Evolutionary conservation across 2,888 invertebrate species (phyloP).

Genomic region (Melanargia galathea): DNA sequence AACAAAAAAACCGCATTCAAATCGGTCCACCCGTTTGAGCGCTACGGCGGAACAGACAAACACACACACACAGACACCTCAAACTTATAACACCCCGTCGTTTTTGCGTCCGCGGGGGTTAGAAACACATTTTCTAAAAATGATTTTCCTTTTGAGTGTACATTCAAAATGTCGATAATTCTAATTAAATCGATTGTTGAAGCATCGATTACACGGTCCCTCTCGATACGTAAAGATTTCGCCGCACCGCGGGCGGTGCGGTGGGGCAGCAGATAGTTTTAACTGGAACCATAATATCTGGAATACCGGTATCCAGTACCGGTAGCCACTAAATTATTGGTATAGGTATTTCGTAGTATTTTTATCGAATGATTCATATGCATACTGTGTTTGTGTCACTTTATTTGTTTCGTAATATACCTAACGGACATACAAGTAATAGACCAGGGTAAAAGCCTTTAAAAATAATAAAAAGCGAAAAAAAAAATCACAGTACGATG

Average conservation of each 20-base stretch:
- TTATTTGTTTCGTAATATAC: background rate
- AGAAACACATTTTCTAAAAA: background rate
- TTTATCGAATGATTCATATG: conserved; percentile 13
- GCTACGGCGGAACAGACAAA: too few relatives aligned
- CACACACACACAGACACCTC: too few relatives aligned
- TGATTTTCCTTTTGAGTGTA: conserved; percentile 46
- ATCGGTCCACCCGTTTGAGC: too few relatives aligned
- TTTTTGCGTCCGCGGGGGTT: too few relatives aligned
- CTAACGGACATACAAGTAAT: too few relatives aligned
- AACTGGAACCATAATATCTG: conserved; percentile 43
- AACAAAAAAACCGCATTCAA: too few relatives aligned
- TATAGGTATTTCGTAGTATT: conserved; percentile 29
- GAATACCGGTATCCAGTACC: conserved; percentile 53
- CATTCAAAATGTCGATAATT: conserved; percentile 69
- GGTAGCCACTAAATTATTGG: conserved; percentile 51
- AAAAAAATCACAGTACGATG: too few relatives aligned
- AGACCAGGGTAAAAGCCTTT: too few relatives aligned
- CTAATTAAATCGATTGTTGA: conserved; percentile 78
- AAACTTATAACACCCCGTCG: too few relatives aligned
- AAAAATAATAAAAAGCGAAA: too few relatives aligned
- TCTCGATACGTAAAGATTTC: conserved; percentile 64
- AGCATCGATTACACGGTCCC: conserved; percentile 70
- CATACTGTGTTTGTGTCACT: background rate
- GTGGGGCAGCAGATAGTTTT: conserved; percentile 35
- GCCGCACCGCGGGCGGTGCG: conserved; percentile 64